Base-by-base conservation (phyloP, 1,140 invertebrate species). In the Drosophila athabasca region DNA sequence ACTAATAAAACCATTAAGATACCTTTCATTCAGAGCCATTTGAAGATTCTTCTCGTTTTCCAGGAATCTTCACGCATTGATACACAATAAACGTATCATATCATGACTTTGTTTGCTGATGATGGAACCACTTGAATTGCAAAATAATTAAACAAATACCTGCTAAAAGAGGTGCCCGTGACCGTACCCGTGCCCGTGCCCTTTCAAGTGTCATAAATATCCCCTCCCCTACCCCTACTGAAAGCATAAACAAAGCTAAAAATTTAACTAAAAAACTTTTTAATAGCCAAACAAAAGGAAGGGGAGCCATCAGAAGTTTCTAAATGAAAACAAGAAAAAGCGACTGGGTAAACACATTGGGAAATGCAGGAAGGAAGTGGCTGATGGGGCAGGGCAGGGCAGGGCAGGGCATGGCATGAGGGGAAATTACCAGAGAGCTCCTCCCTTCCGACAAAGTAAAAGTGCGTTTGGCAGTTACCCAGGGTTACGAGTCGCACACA, bases 391-490 rank as follows among this genome's bases (percentile, higher is more conserved):
- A 52, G 49, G 31, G 50, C 51, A 51, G 44, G 58, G 11, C 29
- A 19, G 7, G 62, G 57, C 24, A 26, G 3, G 3, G 9, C 31
- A 35, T 0, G 8, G 31, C 11, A 45, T 60, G 62, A 24, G 35
- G 54, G 82, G 66, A 83, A 81, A 85, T 76, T 64, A 55, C 62
- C 51, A 64, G 45, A 64, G 45, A 54, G 60, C n/a, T 26, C 64
- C 43, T 9, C 31, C 35, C 3, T 11, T 5, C 4, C 11, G 35
- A 39, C 35, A 39, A 53, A 76, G 70, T 74, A 62, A 76, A 75
- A 81, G 82, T 87, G 81, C 82, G 77, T 84, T 85, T 81, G 61
- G 76, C 64, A 84, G 71, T 79, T 83, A 79, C 70, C 76, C 77
- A 66, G 67, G 69, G 62, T 72, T 53, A 66, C 24, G 24, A 26